These are phyloP conservation scores for Drosophila navojoa DNA, from an alignment of 1,140 invertebrate genomes.

Conservation along the genomic window DNA sequence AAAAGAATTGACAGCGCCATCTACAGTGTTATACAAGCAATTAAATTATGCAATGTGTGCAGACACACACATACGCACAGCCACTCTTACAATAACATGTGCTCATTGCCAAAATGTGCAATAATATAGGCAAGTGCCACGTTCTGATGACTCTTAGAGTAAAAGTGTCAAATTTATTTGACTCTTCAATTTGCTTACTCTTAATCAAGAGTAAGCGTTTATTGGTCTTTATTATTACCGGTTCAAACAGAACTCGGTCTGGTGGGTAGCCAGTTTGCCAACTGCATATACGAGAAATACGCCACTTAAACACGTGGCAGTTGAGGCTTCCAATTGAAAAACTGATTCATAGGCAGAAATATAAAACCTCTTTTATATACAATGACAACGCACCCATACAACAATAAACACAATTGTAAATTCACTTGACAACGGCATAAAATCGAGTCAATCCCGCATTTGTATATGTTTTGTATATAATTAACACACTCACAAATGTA, in stretches of 20 bases:
- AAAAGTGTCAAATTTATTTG: neutral
- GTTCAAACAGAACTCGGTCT: constrained; percentile 11
- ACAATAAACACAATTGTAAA: neutral
- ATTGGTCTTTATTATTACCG: constrained; percentile 16
- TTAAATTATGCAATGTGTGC: constrained; percentile 39
- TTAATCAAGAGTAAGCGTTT: constrained; percentile 1
- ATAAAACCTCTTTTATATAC: constrained; percentile 11
- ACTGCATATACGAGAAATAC: neutral
- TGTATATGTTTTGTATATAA: neutral
- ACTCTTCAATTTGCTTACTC: neutral
- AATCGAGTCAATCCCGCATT: neutral
- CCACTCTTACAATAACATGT: neutral
- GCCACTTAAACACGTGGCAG: constrained; percentile 23
- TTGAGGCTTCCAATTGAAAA: neutral
- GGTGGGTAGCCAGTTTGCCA: neutral
- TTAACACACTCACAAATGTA: neutral
- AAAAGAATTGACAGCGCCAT: constrained; percentile 19
- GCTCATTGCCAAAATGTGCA: no score
- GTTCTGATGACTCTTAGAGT: neutral
- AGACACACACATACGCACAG: neutral
- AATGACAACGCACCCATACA: neutral
- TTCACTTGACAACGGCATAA: neutral
- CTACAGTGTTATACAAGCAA: constrained; percentile 33
- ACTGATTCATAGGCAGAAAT: constrained; percentile 34
- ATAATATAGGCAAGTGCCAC: constrained; percentile 8